Evolutionary conservation across 2,113 vertebrate genomes (phyloP), one percentile per base, ranked within the genome.

Genomic region (Clarias gariepinus): DNA sequence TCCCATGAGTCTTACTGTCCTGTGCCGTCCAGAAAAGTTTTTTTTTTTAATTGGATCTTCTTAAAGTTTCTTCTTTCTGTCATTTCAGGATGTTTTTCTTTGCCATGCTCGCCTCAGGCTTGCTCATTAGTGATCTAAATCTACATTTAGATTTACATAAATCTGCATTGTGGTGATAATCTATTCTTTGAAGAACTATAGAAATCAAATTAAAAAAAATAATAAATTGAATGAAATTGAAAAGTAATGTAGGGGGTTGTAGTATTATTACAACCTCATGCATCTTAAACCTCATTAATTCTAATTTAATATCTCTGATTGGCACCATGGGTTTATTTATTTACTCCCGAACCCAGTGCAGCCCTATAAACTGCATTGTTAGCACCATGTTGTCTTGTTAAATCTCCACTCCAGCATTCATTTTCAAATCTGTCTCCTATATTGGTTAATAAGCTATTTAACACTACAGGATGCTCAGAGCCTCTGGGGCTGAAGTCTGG

Each of bases 401-500:
- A 76, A 76, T 76, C 73, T 76, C 41, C n/a, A 81, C 63, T 18
- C 16, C n/a, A 61, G 78, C 18, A 33, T 61, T 28, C 2, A 23
- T 81, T 86, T 61, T 41, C 23, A 64, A n/a, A 58, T 23, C 60
- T 57, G 80, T 66, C 21, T n/a, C 23, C 41, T 47, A 83, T 21
- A 55, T 76, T 82, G 30, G 16, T 5, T 57, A 82, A 84, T 64
- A 33, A 60, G 52, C 87, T 79, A 83, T 57, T 91, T 12, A 89
- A 41, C 47, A 63, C 12, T 82, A 53, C 92, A 99, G 98, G 98
- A 83, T 99, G 98, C 91, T 99, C 98, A 33, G 98, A 99, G 92
- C 98, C 98, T 64, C 92, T 99, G 91, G 98, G 98, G 82, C 97
- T 99, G 97, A 99, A 99, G 91, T 98, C 98, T 0, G 98, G 98